These are phyloP conservation scores for Gonocerus acuteangulatus DNA, from an alignment of 2,888 invertebrate genomes.

Conservation along the genomic window DNA sequence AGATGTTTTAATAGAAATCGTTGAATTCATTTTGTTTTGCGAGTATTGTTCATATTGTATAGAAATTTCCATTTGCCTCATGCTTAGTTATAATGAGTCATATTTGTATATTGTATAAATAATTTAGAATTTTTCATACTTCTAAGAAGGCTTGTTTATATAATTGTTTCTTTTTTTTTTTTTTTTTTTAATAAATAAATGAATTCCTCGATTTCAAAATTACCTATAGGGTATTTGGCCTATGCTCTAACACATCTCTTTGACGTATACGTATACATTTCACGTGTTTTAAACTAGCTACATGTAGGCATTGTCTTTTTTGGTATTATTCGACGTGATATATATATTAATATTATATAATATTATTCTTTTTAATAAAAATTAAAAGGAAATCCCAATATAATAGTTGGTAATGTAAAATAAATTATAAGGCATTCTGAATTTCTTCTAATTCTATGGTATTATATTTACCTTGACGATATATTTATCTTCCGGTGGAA, in stretches of 20 bases:
- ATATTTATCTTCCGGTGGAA: conserved; percentile 36
- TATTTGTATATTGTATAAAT: conserved; percentile 29
- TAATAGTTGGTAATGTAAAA: conserved; percentile 20
- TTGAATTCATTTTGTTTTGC: conserved; percentile 22
- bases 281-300: conserved; percentile 36
- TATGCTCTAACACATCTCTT: conserved; percentile 18
- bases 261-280: conserved; percentile 38
- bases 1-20: conserved; percentile 15
- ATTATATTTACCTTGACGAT: conserved; percentile 35
- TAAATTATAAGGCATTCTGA: conserved; percentile 27
- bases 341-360: conserved; percentile 22
- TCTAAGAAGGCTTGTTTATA: conserved; percentile 17
- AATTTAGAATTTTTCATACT: conserved; percentile 19
- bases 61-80: conserved; percentile 10
- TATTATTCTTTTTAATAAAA: conserved; percentile 25
- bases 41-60: conserved; percentile 24
- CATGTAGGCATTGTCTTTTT: conserved; percentile 37
- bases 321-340: conserved; percentile 36
- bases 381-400: conserved; percentile 27
- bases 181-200: conserved; percentile 15
- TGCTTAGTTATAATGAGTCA: conserved; percentile 18
- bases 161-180: conserved; percentile 22
- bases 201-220: conserved; percentile 23
- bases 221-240: conserved; percentile 19
- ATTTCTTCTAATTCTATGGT: conserved; percentile 34